These are phyloP conservation scores for Nanger granti DNA, from an alignment of 2,113 vertebrate genomes.

Conservation along the genomic window DNA sequence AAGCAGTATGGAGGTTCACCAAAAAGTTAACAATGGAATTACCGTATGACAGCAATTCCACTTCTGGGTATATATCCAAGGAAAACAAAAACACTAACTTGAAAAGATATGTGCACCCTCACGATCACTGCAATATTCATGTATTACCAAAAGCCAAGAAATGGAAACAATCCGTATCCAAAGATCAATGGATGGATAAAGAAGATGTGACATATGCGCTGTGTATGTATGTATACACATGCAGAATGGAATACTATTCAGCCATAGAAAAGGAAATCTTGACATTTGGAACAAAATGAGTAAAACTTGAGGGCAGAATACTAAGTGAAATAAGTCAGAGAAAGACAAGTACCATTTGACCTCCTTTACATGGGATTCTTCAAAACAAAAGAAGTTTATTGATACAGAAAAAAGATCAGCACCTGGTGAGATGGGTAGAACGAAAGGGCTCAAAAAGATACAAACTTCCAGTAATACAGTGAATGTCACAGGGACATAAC, in stretches of 20 bases:
- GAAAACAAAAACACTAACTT: neutral
- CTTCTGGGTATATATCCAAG: neutral
- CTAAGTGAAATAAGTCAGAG: neutral
- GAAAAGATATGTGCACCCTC: neutral
- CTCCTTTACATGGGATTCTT: neutral
- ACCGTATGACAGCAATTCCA: neutral
- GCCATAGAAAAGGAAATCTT: neutral
- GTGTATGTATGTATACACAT: accelerated
- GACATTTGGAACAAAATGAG: neutral
- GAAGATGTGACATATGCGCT: neutral
- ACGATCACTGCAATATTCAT: neutral
- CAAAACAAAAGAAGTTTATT: neutral
- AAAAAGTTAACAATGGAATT: neutral
- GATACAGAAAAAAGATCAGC: neutral
- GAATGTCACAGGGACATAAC: neutral
- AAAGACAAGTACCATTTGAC: neutral
- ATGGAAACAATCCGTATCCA: neutral
- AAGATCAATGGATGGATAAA: neutral
- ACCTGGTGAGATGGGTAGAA: neutral
- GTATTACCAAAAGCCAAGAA: neutral
- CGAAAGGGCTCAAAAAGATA: neutral
- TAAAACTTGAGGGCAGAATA: neutral
- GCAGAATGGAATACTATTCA: neutral
- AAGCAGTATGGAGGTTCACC: neutral
- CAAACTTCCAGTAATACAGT: neutral